Evolutionary conservation across 2,113 vertebrate genomes (phyloP).

Genomic region (Sialia sialis): DNA sequence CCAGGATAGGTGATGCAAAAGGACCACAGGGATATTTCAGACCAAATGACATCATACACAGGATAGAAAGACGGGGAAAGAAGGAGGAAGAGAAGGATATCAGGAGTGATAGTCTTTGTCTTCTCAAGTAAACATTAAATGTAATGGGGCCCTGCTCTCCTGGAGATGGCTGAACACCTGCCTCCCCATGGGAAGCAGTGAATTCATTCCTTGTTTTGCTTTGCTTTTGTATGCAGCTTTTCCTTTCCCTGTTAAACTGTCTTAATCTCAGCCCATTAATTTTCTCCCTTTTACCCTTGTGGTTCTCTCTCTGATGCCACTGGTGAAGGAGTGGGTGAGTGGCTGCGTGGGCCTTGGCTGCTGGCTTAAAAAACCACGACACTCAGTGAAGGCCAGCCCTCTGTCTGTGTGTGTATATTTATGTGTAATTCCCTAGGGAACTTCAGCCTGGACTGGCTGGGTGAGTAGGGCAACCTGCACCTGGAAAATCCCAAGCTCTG

Average conservation of each 20-base stretch:
- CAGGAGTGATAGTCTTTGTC: background rate
- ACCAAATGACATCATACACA: background rate
- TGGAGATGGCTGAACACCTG: too few relatives aligned
- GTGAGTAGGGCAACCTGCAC: background rate
- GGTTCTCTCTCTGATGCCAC: fast-evolving
- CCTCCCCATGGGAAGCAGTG: background rate
- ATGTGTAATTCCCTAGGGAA: fast-evolving
- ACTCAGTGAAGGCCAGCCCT: background rate
- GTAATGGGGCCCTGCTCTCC: background rate
- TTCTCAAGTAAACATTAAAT: background rate
- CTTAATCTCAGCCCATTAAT: background rate
- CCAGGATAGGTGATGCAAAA: background rate
- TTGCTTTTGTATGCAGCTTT: background rate
- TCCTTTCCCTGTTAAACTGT: background rate
- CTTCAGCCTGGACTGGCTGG: fast-evolving
- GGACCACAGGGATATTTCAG: background rate
- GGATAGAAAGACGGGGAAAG: too few relatives aligned
- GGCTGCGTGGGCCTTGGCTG: background rate
- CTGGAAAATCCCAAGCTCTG: background rate
- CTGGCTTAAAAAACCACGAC: background rate
- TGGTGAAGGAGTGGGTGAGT: background rate
- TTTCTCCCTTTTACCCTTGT: background rate
- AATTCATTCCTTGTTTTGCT: background rate
- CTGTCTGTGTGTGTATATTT: background rate
- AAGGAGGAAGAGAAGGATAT: background rate